A percentile compares a stretch with the other conserved stretches of the same genome.
Evolutionary conservation across 2,888 invertebrate genomes (phyloP).

Genomic region (Minunthozetes semirufus): DNA sequence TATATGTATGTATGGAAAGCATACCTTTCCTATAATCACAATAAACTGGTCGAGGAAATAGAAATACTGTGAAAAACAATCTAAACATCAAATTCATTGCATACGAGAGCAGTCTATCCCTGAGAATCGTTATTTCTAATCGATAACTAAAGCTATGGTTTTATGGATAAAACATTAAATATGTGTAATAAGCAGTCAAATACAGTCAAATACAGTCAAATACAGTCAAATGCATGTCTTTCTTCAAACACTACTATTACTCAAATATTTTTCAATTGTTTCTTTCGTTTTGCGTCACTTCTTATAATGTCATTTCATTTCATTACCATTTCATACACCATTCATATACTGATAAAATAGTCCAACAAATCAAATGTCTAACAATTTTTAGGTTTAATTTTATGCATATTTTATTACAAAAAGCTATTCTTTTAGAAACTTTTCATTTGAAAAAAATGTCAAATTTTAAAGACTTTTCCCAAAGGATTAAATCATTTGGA

Average conservation of each 20-base stretch:
- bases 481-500: not conserved
- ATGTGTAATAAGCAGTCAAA: not conserved
- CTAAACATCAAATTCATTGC: constrained; percentile 6
- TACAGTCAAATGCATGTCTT: not conserved
- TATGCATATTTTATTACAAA: not conserved
- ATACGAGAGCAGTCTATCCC: not conserved
- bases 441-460: not conserved
- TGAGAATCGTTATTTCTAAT: not conserved
- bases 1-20: constrained; percentile 16
- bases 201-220: not conserved
- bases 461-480: not conserved
- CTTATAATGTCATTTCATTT: not conserved
- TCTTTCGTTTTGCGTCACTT: constrained; percentile 5
- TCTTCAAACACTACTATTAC: not conserved
- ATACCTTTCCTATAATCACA: constrained; percentile 5
- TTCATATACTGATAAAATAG: constrained; percentile 3
- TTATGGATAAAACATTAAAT: not conserved
- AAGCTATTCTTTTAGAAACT: not conserved
- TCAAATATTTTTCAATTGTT: constrained; percentile 4
- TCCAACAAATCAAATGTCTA: not conserved
- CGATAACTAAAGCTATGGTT: constrained; percentile 16
- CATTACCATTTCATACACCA: not conserved
- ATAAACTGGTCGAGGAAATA: not conserved
- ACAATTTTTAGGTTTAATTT: not conserved
- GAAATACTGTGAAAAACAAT: constrained; percentile 1